A percentile compares a stretch with the other conserved stretches of the same genome.
Conservation (phyloP, 2,113 vertebrate species). For the Platysteira castanea region DNA sequence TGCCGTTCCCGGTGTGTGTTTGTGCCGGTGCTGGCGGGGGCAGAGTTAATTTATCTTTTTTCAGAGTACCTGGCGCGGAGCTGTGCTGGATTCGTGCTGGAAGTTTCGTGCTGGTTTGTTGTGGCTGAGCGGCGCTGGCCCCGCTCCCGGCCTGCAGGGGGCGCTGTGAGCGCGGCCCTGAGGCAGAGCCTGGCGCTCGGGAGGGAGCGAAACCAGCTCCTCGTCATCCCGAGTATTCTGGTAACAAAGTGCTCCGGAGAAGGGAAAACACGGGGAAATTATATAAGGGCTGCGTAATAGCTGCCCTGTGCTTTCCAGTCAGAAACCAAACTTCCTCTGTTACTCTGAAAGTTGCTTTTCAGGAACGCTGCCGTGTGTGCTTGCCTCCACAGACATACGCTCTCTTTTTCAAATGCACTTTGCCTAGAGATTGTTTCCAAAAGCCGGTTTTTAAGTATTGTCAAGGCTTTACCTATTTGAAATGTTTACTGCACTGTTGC, state of each 20-base stretch:
- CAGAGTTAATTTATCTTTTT: accelerated
- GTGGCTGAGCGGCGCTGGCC: background rate
- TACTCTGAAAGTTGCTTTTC: background rate
- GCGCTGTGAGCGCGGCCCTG: background rate
- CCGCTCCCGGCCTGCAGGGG: background rate
- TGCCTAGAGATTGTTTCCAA: background rate
- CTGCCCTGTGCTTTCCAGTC: background rate
- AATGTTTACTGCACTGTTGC: background rate
- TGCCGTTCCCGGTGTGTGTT: no score
- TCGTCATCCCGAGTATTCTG: accelerated
- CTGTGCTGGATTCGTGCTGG: accelerated
- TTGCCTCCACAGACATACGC: accelerated
- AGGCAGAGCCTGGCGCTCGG: accelerated
- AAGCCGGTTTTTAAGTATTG: background rate
- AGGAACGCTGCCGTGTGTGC: background rate
- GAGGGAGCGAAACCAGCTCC: accelerated
- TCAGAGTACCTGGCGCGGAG: accelerated
- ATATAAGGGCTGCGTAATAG: accelerated
- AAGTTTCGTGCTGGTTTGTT: no score
- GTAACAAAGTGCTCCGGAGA: accelerated
- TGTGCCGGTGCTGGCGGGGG: background rate
- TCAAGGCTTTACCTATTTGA: background rate
- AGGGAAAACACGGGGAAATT: accelerated
- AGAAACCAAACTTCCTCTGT: background rate
- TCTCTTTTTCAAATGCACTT: background rate